Conservation (phyloP, 2,888 invertebrate species). For the Charanyca ferruginea region DNA sequence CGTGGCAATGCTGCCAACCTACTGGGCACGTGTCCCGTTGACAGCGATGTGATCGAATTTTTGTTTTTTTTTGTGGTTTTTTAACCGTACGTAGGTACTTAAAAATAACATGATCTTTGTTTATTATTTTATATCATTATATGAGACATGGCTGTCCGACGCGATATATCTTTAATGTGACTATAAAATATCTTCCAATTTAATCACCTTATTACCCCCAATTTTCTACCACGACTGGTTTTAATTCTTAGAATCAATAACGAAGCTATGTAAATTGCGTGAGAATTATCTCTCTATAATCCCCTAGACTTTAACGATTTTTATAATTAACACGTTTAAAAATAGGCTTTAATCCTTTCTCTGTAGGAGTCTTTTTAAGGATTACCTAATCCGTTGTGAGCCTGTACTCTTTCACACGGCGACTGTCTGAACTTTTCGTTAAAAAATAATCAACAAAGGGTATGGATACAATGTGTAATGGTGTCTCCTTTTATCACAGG, state of each 20-base stretch:
- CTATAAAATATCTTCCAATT: slow-evolving; percentile 42
- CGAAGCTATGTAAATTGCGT: slow-evolving; percentile 48
- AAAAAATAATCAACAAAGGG: slow-evolving; percentile 81
- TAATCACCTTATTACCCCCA: slow-evolving; percentile 45
- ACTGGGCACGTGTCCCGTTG: no score
- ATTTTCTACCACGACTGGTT: slow-evolving; percentile 40
- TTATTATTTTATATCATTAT: slow-evolving; percentile 10
- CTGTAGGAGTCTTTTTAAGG: slow-evolving; percentile 72
- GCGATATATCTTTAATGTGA: slow-evolving; percentile 32
- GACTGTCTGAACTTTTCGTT: slow-evolving; percentile 59
- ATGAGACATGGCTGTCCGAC: slow-evolving; percentile 13
- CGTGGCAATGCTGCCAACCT: no score
- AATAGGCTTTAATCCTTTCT: slow-evolving; percentile 74
- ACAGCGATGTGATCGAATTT: no score
- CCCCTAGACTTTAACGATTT: slow-evolving; percentile 15
- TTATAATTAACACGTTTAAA: slow-evolving; percentile 30
- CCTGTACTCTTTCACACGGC: slow-evolving; percentile 73
- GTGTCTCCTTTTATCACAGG: slow-evolving; percentile 83
- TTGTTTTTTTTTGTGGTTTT: no score
- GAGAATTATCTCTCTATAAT: slow-evolving; percentile 31
- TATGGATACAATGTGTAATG: slow-evolving; percentile 71
- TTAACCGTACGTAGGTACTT: no score
- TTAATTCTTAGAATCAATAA: slow-evolving; percentile 46
- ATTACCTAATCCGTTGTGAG: slow-evolving; percentile 73
- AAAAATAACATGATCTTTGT: slow-evolving; percentile 13